Base-by-base conservation (phyloP, 2,797 vertebrate genomes). In the Leucoraja ocellata region DNA sequence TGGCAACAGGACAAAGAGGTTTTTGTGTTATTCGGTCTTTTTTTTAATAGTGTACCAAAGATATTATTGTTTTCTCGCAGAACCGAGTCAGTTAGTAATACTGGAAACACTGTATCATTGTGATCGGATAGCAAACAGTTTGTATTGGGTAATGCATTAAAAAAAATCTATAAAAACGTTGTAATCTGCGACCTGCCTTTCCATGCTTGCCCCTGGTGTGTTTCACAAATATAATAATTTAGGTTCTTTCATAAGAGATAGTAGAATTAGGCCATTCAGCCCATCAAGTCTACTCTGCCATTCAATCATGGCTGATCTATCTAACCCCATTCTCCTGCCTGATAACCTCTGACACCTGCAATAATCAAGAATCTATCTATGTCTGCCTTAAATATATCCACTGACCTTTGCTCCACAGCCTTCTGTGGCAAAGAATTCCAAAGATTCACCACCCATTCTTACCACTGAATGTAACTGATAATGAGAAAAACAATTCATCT, bases 121-220 rank as follows among this genome's bases (percentile, higher is more conserved):
- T 76, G 90, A 92, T 71, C 71, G 25, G 68, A 92, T 76, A 92
- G 28, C 73, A 92, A 92, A 92, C 90, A 54, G 90, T 74, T 91
- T 91, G 68, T 76, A 54, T 46, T 76, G 39, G 13, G 46, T 14
- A 74, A 16, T 58, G 90, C 71, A 92, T 71, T 54, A 54, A 54
- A 92, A 92, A n/a, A 71, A 16, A 92, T 76, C 71, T 39, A 14
- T 92, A 71, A 74, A 74, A 58, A 76, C 65, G 76, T 54, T 16
- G 39, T n/a, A n/a, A 92, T 16, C 25, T 92, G 39, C 14, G 68
- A 23, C 28, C 71, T 71, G 28, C 36, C 11, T 74, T 74, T 74
- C 68, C 32, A 14, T 63, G 13, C 83, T 86, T 61, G 28, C 46
- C 16, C 83, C 63, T 32, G 18, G 63, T 86, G n/a, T 65, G 25